phyloP scores from a whole-genome alignment of 1,140 invertebrate genomes.

The Pogonognathellus flavescens region DNA sequence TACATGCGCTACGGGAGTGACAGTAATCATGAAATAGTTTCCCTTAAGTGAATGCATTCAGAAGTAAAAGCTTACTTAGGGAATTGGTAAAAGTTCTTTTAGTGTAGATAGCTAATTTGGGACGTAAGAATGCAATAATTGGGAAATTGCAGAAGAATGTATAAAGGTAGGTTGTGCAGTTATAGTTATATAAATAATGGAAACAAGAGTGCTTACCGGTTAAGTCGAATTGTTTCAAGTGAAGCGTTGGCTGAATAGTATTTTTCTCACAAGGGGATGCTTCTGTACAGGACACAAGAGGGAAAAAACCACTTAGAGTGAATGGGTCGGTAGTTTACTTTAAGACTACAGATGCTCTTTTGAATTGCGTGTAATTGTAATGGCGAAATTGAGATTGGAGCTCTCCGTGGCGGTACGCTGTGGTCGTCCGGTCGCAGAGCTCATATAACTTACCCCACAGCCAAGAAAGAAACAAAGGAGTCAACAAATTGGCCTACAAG shows the following conservation, averaged over 20 bases:
- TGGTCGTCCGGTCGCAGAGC: background rate
- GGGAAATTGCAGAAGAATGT: background rate
- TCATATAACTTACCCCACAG: conserved; percentile 8
- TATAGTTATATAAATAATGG: background rate
- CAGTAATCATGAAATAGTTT: too few relatives aligned
- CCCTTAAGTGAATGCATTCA: too few relatives aligned
- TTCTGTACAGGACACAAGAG: background rate
- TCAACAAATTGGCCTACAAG: conserved; percentile 3
- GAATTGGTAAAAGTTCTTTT: too few relatives aligned
- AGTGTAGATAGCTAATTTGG: too few relatives aligned
- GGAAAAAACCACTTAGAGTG: conserved; percentile 14
- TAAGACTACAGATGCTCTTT: conserved; percentile 15
- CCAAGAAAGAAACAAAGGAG: conserved; percentile 11
- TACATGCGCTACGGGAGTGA: too few relatives aligned
- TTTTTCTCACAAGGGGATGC: conserved; percentile 11
- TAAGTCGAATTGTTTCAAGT: conserved; percentile 3
- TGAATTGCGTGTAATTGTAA: conserved; percentile 27
- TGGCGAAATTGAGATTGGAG: conserved; percentile 8
- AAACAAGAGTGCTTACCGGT: conserved; percentile 22
- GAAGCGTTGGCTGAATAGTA: background rate
- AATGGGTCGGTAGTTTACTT: conserved; percentile 25
- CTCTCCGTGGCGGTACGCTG: background rate
- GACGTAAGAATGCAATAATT: background rate
- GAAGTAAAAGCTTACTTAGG: too few relatives aligned
- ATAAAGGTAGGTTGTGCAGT: background rate